Conservation (phyloP, 2,797 vertebrate genomes). For the Oophaga sylvatica region DNA sequence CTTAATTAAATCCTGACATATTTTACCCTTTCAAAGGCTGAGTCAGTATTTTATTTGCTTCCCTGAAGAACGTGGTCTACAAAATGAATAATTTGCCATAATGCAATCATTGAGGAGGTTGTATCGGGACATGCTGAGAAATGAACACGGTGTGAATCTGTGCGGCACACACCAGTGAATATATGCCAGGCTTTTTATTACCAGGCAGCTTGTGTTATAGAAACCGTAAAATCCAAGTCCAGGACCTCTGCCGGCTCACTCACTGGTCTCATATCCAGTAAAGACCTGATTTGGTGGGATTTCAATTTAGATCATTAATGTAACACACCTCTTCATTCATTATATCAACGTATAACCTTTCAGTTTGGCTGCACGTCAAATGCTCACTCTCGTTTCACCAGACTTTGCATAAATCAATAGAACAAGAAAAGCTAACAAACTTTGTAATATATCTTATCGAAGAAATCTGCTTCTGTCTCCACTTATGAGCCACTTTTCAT, state of each 20-base stretch:
- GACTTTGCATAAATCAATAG: no score
- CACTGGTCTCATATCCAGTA: constrained; percentile 12
- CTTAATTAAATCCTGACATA: constrained; percentile 47
- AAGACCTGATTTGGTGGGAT: constrained; percentile 27
- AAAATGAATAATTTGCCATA: constrained; percentile 39
- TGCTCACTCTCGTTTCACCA: no score
- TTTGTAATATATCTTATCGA: no score
- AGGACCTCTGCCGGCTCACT: neutral
- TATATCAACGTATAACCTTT: neutral
- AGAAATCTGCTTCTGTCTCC: no score
- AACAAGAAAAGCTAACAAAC: no score
- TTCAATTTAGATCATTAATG: neutral
- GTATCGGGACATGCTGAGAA: constrained; percentile 37
- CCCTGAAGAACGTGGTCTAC: constrained; percentile 28
- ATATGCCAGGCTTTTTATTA: constrained; percentile 15
- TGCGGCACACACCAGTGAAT: constrained; percentile 12
- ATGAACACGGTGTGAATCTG: constrained; percentile 36
- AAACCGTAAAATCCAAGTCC: constrained; percentile 6
- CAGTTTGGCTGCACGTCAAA: neutral
- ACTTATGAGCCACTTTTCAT: no score
- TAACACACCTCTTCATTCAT: constrained; percentile 5
- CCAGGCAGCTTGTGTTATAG: constrained; percentile 5
- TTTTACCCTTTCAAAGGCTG: constrained; percentile 41
- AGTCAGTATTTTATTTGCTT: constrained; percentile 30
- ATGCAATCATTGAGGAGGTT: constrained; percentile 7